Evolutionary conservation across 2,113 vertebrate genomes (phyloP).

Genomic region (Noctilio leporinus): DNA sequence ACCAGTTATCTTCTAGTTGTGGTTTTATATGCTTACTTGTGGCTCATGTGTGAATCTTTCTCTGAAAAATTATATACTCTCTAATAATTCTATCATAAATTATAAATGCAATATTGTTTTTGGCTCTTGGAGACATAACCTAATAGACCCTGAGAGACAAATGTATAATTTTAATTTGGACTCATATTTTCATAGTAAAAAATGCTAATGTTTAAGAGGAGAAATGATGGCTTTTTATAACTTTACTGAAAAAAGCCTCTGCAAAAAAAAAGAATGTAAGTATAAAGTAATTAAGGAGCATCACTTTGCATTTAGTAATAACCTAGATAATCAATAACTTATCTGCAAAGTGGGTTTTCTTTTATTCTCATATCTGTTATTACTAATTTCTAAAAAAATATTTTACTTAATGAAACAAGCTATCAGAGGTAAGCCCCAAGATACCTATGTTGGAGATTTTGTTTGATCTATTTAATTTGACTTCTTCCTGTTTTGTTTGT

Average conservation of each 20-base stretch:
- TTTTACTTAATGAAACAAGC: background rate
- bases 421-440: background rate
- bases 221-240: background rate
- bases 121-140: background rate
- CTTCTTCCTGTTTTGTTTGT: slow-evolving; percentile 28
- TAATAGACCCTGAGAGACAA: background rate
- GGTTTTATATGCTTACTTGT: background rate
- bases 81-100: background rate
- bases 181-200: background rate
- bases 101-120: background rate
- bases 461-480: background rate
- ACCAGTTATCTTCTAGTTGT: background rate
- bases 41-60: background rate
- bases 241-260: background rate
- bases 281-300: background rate
- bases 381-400: background rate
- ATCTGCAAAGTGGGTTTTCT: background rate
- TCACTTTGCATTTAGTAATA: background rate
- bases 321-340: background rate
- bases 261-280: background rate
- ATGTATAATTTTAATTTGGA: slow-evolving; percentile 1
- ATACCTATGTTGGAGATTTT: background rate
- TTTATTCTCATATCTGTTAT: background rate
- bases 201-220: background rate
- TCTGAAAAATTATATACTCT: background rate